phyloP scores from a whole-genome alignment of 2,888 invertebrate species.

The Ariolimax columbianus region DNA sequence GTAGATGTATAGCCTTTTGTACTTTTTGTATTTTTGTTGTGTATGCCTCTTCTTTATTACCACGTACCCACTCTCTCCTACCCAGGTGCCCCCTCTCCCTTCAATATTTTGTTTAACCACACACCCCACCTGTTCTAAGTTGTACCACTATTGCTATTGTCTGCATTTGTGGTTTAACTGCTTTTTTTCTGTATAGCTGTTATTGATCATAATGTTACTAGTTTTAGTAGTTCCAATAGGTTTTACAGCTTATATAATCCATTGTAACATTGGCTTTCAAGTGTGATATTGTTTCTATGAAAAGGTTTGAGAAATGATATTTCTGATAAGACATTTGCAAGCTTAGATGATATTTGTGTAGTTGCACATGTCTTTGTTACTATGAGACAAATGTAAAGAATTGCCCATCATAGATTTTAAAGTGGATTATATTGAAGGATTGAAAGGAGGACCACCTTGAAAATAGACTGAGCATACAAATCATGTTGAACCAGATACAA shows the following conservation, averaged over 20 bases:
- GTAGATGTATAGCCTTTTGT: background rate
- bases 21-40: too few relatives aligned
- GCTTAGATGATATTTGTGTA: background rate
- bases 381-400: background rate
- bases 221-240: background rate
- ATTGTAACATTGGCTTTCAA: background rate
- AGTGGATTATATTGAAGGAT: background rate
- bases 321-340: background rate
- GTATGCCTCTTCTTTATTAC: too few relatives aligned
- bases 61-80: too few relatives aligned
- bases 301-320: background rate
- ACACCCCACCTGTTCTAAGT: background rate
- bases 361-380: background rate
- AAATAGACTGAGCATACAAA: too few relatives aligned
- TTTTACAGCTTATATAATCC: background rate
- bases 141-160: background rate
- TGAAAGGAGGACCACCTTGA: too few relatives aligned
- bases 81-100: too few relatives aligned
- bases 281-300: background rate
- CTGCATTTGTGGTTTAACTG: background rate
- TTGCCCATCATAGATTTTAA: background rate
- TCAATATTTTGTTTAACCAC: too few relatives aligned
- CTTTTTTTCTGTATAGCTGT: background rate
- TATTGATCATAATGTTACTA: background rate
- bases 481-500: too few relatives aligned